These are phyloP conservation scores for Campoplex capitator DNA, from an alignment of 2,888 invertebrate species.

Conservation along the genomic window DNA sequence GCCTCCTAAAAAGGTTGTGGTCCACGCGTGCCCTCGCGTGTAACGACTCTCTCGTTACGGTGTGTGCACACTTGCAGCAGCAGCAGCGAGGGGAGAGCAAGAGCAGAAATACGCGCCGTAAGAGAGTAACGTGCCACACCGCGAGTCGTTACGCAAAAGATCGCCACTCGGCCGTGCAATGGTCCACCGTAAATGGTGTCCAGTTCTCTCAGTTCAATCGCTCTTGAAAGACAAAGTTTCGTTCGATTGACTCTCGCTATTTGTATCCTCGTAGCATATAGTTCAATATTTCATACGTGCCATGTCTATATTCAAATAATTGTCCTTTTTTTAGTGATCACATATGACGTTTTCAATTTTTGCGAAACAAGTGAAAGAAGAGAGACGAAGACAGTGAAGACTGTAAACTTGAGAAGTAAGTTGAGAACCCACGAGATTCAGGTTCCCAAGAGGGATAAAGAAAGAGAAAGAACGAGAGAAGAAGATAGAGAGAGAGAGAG, in stretches of 20 bases:
- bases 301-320: slow-evolving; percentile 21
- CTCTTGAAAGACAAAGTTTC: slow-evolving; percentile 69
- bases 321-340: slow-evolving; percentile 5
- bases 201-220: slow-evolving; percentile 38
- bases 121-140: background rate
- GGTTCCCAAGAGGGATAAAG: slow-evolving; percentile 64
- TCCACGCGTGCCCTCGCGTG: slow-evolving; percentile 59
- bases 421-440: slow-evolving; percentile 73
- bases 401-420: slow-evolving; percentile 41
- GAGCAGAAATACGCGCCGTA: slow-evolving; percentile 1
- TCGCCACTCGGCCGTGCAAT: slow-evolving; percentile 42
- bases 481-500: slow-evolving; percentile 19
- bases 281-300: slow-evolving; percentile 18
- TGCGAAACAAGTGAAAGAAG: slow-evolving; percentile 4
- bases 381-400: background rate
- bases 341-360: slow-evolving; percentile 18
- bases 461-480: slow-evolving; percentile 16
- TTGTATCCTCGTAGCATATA: slow-evolving; percentile 9
- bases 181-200: slow-evolving; percentile 56
- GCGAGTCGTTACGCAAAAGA: slow-evolving; percentile 70
- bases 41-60: slow-evolving; percentile 68
- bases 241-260: slow-evolving; percentile 30
- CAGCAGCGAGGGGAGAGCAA: slow-evolving; percentile 4
- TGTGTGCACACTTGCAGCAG: slow-evolving; percentile 25
- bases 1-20: slow-evolving; percentile 69